Evolutionary conservation across 2,113 vertebrate genomes (phyloP).

Genomic region (Promerops cafer): DNA sequence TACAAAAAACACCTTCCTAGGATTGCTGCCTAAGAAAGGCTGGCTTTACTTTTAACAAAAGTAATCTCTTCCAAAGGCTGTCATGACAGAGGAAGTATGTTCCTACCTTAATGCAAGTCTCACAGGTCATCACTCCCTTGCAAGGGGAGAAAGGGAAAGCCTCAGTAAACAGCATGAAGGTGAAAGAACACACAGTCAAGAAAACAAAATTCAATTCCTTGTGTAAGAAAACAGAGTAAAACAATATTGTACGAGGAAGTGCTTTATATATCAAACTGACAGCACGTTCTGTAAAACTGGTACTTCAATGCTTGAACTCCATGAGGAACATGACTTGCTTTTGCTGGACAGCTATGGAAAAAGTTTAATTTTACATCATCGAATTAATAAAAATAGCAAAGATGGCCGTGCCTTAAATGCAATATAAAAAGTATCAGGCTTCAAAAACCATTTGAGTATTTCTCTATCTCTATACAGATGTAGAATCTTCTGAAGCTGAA

Average conservation of each 20-base stretch:
- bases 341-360: background rate
- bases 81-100: background rate
- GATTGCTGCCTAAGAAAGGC: background rate
- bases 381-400: background rate
- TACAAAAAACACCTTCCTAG: background rate
- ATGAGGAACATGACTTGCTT: background rate
- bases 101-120: background rate
- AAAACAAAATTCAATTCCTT: background rate
- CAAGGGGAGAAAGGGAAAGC: background rate
- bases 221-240: background rate
- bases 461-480: background rate
- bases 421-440: background rate
- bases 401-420: background rate
- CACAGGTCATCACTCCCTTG: background rate
- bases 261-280: background rate
- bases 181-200: background rate
- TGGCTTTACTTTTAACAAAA: background rate
- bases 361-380: background rate
- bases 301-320: background rate
- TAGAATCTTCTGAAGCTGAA: background rate
- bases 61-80: background rate
- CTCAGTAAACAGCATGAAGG: background rate
- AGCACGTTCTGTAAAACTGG: background rate
- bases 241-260: background rate
- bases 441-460: background rate